Evolutionary conservation across 2,797 vertebrate genomes (phyloP), one percentile per base, ranked within the genome.

Genomic region (Micropoecilia bifurca): DNA sequence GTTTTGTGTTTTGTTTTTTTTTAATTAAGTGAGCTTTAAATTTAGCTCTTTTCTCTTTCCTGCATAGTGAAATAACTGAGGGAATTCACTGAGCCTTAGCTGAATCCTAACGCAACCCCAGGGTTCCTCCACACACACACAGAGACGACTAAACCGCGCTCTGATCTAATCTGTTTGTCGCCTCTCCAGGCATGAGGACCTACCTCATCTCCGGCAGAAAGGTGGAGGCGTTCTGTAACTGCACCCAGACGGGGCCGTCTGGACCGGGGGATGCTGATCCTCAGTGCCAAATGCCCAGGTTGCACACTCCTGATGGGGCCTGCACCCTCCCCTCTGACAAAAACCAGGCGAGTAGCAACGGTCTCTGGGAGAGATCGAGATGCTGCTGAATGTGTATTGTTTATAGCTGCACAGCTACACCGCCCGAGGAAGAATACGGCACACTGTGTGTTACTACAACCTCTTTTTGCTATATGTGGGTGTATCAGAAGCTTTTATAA

Each of bases 181-280:
- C 75, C 55, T 76, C 41, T 89, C 3, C 90, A 99, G 98, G 98
- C 85, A 92, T 98, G 91, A 97, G 97, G 95, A 99, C 98, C 75
- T 98, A 96, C 90, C 95, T 99, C 94, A 98, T 99, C 91, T 97
- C 98, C 9, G 95, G 97, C 80, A 96, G 96, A 92, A 97, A 96
- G 93, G 85, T 91, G 74, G 97, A 97, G 76, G 82, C 84, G 86
- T 95, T 93, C 14, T 98, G 97, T 88, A 96, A 93, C 95, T 98
- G 97, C 83, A 94, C 96, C 1, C 96, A 97, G 83, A 77, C 86
- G 0, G 88, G 95, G 71, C 92, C 94, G 59, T 93, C 95, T 41
- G 94, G 91, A 69, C 85, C 93, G 36, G 97, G 93, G 39, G 83
- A 82, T 0, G 66, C 94, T 73, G 97, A 96, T 0, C 82, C 82